A percentile compares a stretch with the other conserved stretches of the same genome.
Evolutionary conservation across 2,888 invertebrate genomes (phyloP).

Genomic region (Brassicogethes aeneus): DNA sequence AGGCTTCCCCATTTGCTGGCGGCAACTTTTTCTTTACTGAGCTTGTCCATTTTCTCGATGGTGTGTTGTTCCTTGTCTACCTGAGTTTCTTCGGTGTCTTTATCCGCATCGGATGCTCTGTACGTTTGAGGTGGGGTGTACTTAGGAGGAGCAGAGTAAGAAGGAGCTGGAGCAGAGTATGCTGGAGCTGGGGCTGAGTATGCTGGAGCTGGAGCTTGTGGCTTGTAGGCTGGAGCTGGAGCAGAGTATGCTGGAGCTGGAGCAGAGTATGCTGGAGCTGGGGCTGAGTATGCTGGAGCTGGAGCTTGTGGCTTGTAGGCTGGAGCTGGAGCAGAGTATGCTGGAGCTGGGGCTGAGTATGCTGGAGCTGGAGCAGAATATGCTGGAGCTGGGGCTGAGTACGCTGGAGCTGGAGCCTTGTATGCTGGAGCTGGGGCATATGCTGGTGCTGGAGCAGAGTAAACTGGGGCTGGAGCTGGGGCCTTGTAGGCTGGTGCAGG

Average conservation of each 20-base stretch:
- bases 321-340: slow-evolving; percentile 12
- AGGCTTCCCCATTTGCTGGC: slow-evolving; percentile 5
- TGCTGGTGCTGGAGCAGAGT: slow-evolving; percentile 16
- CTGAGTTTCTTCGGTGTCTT: slow-evolving; percentile 4
- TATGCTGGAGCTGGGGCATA: slow-evolving; percentile 3
- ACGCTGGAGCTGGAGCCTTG: slow-evolving; percentile 6
- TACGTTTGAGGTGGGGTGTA: slow-evolving; percentile 1
- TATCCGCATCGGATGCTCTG: slow-evolving; percentile 1
- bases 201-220: slow-evolving; percentile 15
- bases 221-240: slow-evolving; percentile 16
- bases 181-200: slow-evolving; percentile 8
- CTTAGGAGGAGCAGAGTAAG: slow-evolving; percentile 6
- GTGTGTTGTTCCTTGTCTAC: slow-evolving; percentile 24
- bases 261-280: slow-evolving; percentile 16
- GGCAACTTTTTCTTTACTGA: slow-evolving; percentile 19
- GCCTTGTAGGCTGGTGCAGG: slow-evolving; percentile 12
- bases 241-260: slow-evolving; percentile 11
- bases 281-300: slow-evolving; percentile 10
- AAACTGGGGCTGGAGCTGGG: slow-evolving; percentile 15
- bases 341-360: slow-evolving; percentile 10
- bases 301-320: slow-evolving; percentile 10
- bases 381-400: slow-evolving; percentile 4
- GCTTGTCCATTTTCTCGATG: slow-evolving; percentile 25
- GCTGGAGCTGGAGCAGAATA: slow-evolving; percentile 14
- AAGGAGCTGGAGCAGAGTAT: slow-evolving; percentile 4